Percentiles rank a stretch among this genome's conserved stretches.
Conservation (phyloP, 2,113 vertebrate genomes). For the Xenopus tropicalis region UCB_Xtro_10.0 CM004444.2:31145001-31145500, state of each 20-base stretch:
- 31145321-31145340: constrained; percentile 90
- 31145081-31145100: constrained; percentile 87
- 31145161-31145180: too few species aligned
- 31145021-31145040: constrained; percentile 95
- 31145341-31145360: constrained; percentile 84
- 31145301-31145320: not conserved
- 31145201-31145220: too few species aligned
- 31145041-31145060: constrained; percentile 99
- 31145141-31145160: too few species aligned
- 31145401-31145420: constrained; percentile 68
- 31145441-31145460: constrained; percentile 65
- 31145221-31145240: too few species aligned
- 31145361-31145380: constrained; percentile 94
- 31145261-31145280: too few species aligned
- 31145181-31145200: too few species aligned
- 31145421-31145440: constrained; percentile 66
- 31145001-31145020: constrained; percentile 92
- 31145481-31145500: too few species aligned
- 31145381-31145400: constrained; percentile 87
- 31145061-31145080: constrained; percentile 93
- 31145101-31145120: constrained; percentile 95
- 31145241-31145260: too few species aligned
- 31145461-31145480: too few species aligned
- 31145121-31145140: constrained; percentile 77
- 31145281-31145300: too few species aligned